Conservation (phyloP, 2,113 vertebrate genomes). For the Murina feae region DNA sequence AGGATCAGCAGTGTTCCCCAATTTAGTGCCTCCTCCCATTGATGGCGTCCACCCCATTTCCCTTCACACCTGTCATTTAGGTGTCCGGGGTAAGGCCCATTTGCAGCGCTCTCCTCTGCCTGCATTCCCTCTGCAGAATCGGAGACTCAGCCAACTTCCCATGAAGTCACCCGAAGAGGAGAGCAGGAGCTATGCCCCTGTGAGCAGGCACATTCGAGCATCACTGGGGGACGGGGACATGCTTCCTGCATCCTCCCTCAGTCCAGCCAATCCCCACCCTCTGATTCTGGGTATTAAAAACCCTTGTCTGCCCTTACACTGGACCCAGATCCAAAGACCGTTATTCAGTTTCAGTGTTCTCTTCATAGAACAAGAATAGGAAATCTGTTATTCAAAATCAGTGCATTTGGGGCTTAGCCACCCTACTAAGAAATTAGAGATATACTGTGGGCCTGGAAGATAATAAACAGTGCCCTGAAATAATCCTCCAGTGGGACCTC, state of each 20-base stretch:
- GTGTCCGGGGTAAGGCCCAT: background rate
- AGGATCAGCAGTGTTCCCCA: background rate
- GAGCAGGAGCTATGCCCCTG: background rate
- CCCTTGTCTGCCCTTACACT: background rate
- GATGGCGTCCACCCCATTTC: background rate
- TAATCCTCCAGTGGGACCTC: background rate
- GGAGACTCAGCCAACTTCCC: slow-evolving; percentile 59
- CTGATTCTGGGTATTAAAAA: background rate
- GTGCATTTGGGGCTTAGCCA: background rate
- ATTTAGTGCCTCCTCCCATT: slow-evolving; percentile 4
- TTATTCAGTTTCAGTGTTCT: background rate
- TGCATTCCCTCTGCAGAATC: slow-evolving; percentile 65
- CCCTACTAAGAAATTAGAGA: background rate
- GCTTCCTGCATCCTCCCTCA: background rate
- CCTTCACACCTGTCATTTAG: slow-evolving; percentile 25
- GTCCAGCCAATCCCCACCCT: background rate
- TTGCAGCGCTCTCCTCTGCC: slow-evolving; percentile 1
- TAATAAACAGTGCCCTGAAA: background rate
- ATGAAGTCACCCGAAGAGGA: slow-evolving; percentile 35
- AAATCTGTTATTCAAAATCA: background rate
- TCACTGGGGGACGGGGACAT: background rate
- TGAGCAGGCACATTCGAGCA: background rate
- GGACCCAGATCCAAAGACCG: background rate
- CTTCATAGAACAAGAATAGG: background rate
- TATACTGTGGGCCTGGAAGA: background rate